Evolutionary conservation across 2,797 vertebrate genomes (phyloP), one percentile per base, ranked within the genome.

Genomic region (Nyctibius grandis): DNA sequence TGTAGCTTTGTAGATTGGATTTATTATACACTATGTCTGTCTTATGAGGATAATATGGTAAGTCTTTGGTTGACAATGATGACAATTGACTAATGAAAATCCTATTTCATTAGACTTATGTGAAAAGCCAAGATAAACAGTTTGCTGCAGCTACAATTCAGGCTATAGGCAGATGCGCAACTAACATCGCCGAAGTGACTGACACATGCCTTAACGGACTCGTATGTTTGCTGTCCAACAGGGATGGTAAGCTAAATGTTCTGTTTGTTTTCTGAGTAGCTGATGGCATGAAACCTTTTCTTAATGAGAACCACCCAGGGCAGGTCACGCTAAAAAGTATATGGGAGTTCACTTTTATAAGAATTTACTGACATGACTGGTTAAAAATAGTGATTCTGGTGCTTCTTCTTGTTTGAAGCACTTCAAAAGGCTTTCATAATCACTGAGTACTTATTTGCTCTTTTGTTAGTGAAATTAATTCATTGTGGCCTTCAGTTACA

Each of bases 91-190:
- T 95, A 85, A 94, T 57, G 59, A 89, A 94, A 96, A 88, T 85
- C 33, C 61, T 97, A 1, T 97, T 91, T 95, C 94, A 96, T 59
- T 97, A 99, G 99, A 99, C 99, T 9, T 99, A 99, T 0, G 99
- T 99, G 92, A 99, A 99, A 97, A 99, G 99, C 96, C 99, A 99
- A 94, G 99, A 99, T 97, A 99, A 99, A 93, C 98, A 98, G 8
- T 99, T 99, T 94, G 99, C 99, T 11, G 99, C 99, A 13, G 99
- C 99, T 91, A 99, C 99, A 56, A 99, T 99, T 93, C 99, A 99
- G 95, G 99, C 99, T 29, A 99, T 99, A 50, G 99, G 99, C 96
- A 98, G 99, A 88, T 99, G 99, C 12, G 99, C 99, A 57, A 99
- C 99, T 63, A 99, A 99, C 98, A 99, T 99, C 97, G 95, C 98